Base-by-base conservation (phyloP, 1,140 invertebrate species). In the Drosophila bifasciata region DNA sequence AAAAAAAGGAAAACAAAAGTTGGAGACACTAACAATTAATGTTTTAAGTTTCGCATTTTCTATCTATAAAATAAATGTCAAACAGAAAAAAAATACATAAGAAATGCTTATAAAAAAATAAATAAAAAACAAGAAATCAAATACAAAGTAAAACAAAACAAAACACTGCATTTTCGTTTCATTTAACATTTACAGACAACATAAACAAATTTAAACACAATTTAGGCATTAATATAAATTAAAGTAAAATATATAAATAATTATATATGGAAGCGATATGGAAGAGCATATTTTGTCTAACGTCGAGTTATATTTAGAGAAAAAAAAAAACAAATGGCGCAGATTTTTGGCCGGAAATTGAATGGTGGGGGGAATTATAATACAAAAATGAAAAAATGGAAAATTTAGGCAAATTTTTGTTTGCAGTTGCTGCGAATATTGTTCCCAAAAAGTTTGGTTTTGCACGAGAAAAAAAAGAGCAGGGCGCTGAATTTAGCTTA, bases 261-360 rank as follows among this genome's bases (percentile, higher is more conserved):
- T 58, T 64, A 52, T 41, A 69, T 62, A 52, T 62, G 58, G 61
- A 75, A 63, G n/a, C 57, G 40, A 76, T 55, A 55, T 61, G 61
- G 21, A 67, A 80, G 74, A 61, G 66, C 55, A 84, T 84, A 84
- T 84, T 84, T 84, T 84, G 80, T 85, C 76, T 84, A 84, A 84
- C 79, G 76, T 84, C 75, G 67, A 79, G 80, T 84, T 79, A 71
- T 80, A 76, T 84, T 84, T 73, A 84, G 71, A 84, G 43, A 40
- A 66, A 66, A 71, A 11, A 36, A 84, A 39, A 40, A 66, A 66
- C 67, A 11, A 36, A 13, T 36, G 55, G 55, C 39, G 57, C 60
- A 78, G 16, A 59, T 55, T 70, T 75, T 56, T 59, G 56, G 55
- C 59, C 55, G 60, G 40, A 21, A 64, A 78, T 66, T 78, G 51